Evolutionary conservation across 2,113 vertebrate species (phyloP), one percentile per base, ranked within the genome.

Genomic region (Myrmecophaga tridactyla): DNA sequence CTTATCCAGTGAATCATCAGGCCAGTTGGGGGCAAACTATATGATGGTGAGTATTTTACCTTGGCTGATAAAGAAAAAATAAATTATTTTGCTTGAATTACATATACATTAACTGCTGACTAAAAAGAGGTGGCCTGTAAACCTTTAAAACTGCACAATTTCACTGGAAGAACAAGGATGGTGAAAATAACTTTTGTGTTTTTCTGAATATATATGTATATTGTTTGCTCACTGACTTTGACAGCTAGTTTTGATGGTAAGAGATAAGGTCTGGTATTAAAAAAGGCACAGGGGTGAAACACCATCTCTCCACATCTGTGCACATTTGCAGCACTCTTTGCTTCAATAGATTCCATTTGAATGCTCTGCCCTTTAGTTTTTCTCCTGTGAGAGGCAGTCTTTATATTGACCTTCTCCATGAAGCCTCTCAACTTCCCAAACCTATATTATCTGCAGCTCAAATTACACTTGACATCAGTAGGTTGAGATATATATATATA

Each of bases 61-160:
- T 89, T n/a, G 31, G 14, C 20, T 85, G 27, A 92, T 92, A 34
- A 15, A 86, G 85, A 78, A 73, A 94, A 87, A 94, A 18, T 58
- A 82, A 94, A 14, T 85, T 41, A 72, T 69, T 91, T 92, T 94
- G 58, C 15, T 20, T 34, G 58, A 92, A 73, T 90, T 90, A 48
- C 31, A 7, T 27, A 29, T 48, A 13, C 29, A 9, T 31, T 76
- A 25, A 48, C 27, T 31, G 43, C 43, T 48, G 21, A 34, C 73
- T 76, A 51, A 67, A 92, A 88, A 88, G 39, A 69, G 5, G 81
- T 94, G 15, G 5, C 60, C 25, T 88, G 0, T 70, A 29, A 65
- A 6, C 82, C 53, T 12, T 85, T 70, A 84, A 78, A 78, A 89
- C 34, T 27, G 17, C 58, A 12, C 46, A 82, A 13, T 85, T 95